Conservation (phyloP, 1,140 invertebrate species). For the Atopsyche davidsoni region DNA sequence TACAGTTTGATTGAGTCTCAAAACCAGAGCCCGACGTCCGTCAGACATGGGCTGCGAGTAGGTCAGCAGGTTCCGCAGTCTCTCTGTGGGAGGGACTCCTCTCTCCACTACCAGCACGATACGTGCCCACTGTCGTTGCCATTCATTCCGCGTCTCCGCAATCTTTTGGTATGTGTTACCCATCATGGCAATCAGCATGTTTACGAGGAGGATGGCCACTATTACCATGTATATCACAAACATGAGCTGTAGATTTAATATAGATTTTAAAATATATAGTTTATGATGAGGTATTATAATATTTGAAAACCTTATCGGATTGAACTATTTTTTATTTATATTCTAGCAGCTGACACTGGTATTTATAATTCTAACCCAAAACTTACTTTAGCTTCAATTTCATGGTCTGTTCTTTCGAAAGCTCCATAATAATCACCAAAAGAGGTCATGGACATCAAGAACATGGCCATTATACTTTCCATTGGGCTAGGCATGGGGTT, state of each 20-base stretch:
- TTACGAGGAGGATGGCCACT: conserved; percentile 90
- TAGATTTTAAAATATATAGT: not conserved
- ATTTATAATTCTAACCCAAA: too few species aligned
- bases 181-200: conserved; percentile 99
- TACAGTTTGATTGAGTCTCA: conserved; percentile 78
- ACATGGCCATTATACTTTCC: conserved; percentile 95
- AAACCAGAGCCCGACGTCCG: conserved; percentile 77
- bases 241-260: conserved; percentile 58
- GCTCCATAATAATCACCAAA: conserved; percentile 91
- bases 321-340: conserved; percentile 7
- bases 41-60: conserved; percentile 97
- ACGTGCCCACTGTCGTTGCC: conserved; percentile 97
- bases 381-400: conserved; percentile 78
- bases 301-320: not conserved
- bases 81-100: conserved; percentile 81
- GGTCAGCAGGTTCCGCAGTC: conserved; percentile 74
- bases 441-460: conserved; percentile 94
- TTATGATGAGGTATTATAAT: too few species aligned
- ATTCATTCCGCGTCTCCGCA: conserved; percentile 94
- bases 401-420: conserved; percentile 82
- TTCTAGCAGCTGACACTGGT: too few species aligned
- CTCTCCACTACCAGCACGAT: conserved; percentile 96
- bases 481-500: conserved; percentile 86
- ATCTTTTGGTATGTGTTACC: conserved; percentile 98
- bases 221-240: conserved; percentile 96